Evolutionary conservation across 2,797 vertebrate species (phyloP), one percentile per base, ranked within the genome.

Genomic region (Glossophaga mutica): DNA sequence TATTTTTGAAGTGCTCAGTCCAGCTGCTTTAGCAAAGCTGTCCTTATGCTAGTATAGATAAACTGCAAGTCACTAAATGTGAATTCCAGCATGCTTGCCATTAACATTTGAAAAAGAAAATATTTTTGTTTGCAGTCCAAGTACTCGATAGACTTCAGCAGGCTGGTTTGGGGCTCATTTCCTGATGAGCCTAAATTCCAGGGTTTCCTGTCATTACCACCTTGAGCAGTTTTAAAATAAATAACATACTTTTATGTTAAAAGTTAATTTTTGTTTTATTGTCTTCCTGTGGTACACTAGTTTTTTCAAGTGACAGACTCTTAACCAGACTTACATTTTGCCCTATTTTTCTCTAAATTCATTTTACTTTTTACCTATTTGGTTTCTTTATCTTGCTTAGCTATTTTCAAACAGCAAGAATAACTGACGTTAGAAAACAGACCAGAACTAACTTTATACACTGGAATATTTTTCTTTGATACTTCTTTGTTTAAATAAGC

Each of bases 361-460:
- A 85, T 88, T 90, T 92, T 88, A 70, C 44, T 34, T 95, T 89
- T 83, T 88, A 87, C 24, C 34, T n/a, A 71, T 87, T 67, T 59
- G 37, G 9, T 95, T 90, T 77, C 70, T 86, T 81, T 37, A 71
- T 39, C 42, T 89, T 86, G 71, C 62, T 50, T 81, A 46, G 10
- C 8, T 78, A 3, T 94, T 91, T 91, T 94, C 81, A 94, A 91
- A 68, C 12, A 59, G 48, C 6, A 67, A 94, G 84, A 93, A 85
- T 16, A 93, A 34, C 42, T 76, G 62, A 7, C n/a, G 5, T 84
- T 90, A 87, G 55, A 78, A 82, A 87, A 74, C 16, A 62, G 68
- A 48, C 18, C 46, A 65, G 50, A 84, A 32, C 32, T 70, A 44
- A 73, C 44, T 21, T 50, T 48, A 68, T 1, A 82, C 8, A 57